Evolutionary conservation across 2,888 invertebrate species (phyloP).

Genomic region (Apodemia zela): DNA sequence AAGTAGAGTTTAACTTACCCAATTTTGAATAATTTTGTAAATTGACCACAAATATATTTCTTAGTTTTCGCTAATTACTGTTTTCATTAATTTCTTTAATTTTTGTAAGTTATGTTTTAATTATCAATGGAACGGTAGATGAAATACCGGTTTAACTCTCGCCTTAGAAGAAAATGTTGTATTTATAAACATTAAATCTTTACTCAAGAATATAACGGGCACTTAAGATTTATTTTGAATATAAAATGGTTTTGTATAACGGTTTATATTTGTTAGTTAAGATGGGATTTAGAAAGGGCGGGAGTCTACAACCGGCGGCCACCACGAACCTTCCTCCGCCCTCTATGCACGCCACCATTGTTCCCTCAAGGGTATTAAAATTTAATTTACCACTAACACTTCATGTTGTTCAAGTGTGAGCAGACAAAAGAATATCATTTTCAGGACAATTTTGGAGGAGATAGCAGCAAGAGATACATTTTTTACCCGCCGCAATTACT

Average conservation of each 20-base stretch:
- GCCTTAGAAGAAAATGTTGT: neutral
- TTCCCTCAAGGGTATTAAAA: constrained; percentile 39
- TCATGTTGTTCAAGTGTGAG: neutral
- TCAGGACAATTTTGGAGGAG: too few species aligned
- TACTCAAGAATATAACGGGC: neutral
- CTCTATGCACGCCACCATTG: constrained; percentile 67
- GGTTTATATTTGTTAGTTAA: constrained; percentile 30
- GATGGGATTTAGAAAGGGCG: constrained; percentile 53
- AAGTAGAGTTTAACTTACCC: too few species aligned
- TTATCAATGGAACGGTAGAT: neutral
- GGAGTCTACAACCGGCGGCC: constrained; percentile 54
- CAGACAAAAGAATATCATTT: too few species aligned
- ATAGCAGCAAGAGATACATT: too few species aligned
- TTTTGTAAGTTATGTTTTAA: neutral
- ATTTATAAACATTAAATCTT: neutral
- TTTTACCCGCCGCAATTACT: too few species aligned
- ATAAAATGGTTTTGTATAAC: constrained; percentile 9
- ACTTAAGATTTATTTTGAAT: neutral
- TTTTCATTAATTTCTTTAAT: neutral
- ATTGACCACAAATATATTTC: neutral
- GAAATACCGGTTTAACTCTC: neutral
- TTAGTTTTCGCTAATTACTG: neutral
- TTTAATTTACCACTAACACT: constrained; percentile 21
- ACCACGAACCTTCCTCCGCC: constrained; percentile 64
- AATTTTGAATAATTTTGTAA: too few species aligned